A percentile compares a stretch with the other conserved stretches of the same genome.
Conservation (phyloP, 2,888 invertebrate species). For the Lithophane semibrunnea region DNA sequence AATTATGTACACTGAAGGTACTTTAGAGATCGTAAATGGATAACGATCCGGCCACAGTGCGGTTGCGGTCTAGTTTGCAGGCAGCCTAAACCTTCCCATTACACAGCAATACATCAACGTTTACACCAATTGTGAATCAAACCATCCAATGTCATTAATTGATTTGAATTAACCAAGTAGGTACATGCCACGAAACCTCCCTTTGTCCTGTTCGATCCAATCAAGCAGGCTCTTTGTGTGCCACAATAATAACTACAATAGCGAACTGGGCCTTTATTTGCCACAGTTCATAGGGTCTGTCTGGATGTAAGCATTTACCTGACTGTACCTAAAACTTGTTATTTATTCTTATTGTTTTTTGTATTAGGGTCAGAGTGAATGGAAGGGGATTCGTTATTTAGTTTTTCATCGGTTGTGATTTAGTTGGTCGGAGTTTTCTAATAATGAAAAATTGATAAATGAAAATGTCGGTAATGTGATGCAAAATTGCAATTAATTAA, state of each 20-base stretch:
- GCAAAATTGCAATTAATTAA: no score
- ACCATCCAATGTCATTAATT: constrained; percentile 45
- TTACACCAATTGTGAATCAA: constrained; percentile 47
- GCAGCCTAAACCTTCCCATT: constrained; percentile 18
- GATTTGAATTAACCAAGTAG: constrained; percentile 59
- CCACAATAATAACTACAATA: constrained; percentile 56
- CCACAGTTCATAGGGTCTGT: constrained; percentile 37
- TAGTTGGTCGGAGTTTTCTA: not conserved
- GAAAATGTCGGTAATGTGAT: not conserved
- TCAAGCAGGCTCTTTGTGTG: constrained; percentile 51
- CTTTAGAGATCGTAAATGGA: not conserved
- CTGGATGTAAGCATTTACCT: constrained; percentile 30
- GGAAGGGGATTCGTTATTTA: not conserved
- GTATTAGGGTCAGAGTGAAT: constrained; percentile 27
- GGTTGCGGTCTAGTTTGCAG: constrained; percentile 35
- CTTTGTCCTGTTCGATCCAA: constrained; percentile 60
- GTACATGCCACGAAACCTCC: constrained; percentile 35
- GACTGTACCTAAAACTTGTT: constrained; percentile 34
- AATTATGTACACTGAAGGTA: not conserved
- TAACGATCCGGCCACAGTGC: constrained; percentile 18
- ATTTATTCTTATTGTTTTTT: constrained; percentile 41
- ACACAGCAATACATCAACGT: constrained; percentile 27
- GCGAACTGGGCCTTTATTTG: constrained; percentile 41
- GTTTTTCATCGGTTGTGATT: constrained; percentile 1
- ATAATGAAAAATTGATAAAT: not conserved